Evolutionary conservation across 2,888 invertebrate genomes (phyloP).

Genomic region (Julus scandinavius): DNA sequence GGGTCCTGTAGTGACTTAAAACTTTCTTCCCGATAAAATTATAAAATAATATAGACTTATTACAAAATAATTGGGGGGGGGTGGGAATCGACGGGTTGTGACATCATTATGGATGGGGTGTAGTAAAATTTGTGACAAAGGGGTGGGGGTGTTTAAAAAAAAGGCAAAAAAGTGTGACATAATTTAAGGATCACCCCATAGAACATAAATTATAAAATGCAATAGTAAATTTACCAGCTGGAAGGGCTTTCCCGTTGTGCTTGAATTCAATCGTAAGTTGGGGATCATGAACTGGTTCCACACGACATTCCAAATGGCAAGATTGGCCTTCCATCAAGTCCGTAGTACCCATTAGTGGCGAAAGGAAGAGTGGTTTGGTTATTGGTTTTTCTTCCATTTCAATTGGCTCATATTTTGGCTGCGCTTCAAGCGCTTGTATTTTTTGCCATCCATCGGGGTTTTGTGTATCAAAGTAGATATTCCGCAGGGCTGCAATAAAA

Average conservation of each 20-base stretch:
- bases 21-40: too few species aligned
- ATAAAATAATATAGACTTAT: too few species aligned
- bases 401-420: slow-evolving; percentile 80
- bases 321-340: slow-evolving; percentile 91
- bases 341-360: slow-evolving; percentile 84
- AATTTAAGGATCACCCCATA: too few species aligned
- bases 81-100: too few species aligned
- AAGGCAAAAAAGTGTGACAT: too few species aligned
- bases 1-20: too few species aligned
- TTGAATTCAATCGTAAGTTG: slow-evolving; percentile 90
- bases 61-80: too few species aligned
- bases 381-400: slow-evolving; percentile 79
- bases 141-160: too few species aligned
- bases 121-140: too few species aligned
- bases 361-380: slow-evolving; percentile 84
- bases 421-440: slow-evolving; percentile 89
- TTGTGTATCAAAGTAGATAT: slow-evolving; percentile 85
- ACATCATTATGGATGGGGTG: too few species aligned
- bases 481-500: slow-evolving; percentile 75
- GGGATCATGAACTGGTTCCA: slow-evolving; percentile 89
- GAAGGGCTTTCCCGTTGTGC: slow-evolving; percentile 90
- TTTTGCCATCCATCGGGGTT: slow-evolving; percentile 93
- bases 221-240: slow-evolving; percentile 71
- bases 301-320: slow-evolving; percentile 93
- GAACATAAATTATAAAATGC: not conserved